These are phyloP conservation scores for Cathartes aura DNA, from an alignment of 2,113 vertebrate species.

Conservation along the genomic window DNA sequence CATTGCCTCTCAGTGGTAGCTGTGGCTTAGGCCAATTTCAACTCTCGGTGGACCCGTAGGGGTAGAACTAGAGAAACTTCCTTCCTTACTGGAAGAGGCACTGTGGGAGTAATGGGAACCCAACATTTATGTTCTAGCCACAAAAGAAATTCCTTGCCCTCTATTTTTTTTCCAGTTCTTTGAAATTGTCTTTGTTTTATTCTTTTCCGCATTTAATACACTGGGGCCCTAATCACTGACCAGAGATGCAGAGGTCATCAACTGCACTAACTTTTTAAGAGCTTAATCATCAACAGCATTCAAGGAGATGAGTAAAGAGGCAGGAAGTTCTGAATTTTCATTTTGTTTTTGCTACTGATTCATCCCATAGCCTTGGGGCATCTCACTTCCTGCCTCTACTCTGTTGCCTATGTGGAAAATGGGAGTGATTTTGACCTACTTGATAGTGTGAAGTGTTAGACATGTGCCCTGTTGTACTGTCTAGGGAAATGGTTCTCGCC, in stretches of 20 bases:
- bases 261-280: conserved; percentile 36
- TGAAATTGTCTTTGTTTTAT: conserved; percentile 37
- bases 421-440: conserved; percentile 34
- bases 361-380: conserved; percentile 36
- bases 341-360: conserved; percentile 54
- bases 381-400: conserved; percentile 59
- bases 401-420: background rate
- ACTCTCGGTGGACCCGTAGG: background rate
- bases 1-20: background rate
- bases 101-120: conserved; percentile 13
- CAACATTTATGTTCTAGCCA: conserved; percentile 8
- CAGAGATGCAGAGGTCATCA: conserved; percentile 36
- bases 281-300: conserved; percentile 57
- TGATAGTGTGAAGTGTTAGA: background rate
- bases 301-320: conserved; percentile 52
- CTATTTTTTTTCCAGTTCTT: background rate
- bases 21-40: conserved; percentile 12
- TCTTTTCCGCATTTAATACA: background rate
- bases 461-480: background rate
- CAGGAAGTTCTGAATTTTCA: conserved; percentile 59
- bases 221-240: background rate
- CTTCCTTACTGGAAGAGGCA: conserved; percentile 54
- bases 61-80: conserved; percentile 26
- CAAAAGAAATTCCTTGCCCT: conserved; percentile 31
- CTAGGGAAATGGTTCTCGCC: background rate